phyloP scores from a whole-genome alignment of 2,113 vertebrate species.

The Dinomys branickii region DNA sequence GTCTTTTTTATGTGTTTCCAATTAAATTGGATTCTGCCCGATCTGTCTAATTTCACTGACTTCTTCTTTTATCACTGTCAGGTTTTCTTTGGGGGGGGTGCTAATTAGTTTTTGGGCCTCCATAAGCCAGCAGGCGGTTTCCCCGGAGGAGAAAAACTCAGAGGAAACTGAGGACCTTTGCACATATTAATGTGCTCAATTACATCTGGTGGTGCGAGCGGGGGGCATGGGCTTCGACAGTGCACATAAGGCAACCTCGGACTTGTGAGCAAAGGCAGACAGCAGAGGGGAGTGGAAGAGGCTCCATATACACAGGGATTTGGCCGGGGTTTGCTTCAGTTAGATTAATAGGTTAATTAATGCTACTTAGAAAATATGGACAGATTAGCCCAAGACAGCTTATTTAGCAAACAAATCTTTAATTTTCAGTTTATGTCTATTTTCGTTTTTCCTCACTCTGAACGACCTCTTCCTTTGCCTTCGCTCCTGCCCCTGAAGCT shows the following conservation, averaged over 20 bases:
- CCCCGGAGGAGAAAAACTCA: neutral
- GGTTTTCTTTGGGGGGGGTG: neutral
- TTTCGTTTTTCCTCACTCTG: neutral
- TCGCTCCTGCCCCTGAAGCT: neutral
- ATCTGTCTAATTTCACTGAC: neutral
- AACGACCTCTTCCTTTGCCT: neutral
- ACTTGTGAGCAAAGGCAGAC: neutral
- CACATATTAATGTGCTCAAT: neutral
- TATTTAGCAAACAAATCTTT: slow-evolving; percentile 24
- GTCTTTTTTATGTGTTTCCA: neutral
- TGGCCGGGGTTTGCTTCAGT: neutral
- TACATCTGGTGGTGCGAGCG: neutral
- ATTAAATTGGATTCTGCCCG: neutral
- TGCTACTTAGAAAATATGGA: slow-evolving; percentile 16
- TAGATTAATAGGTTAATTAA: neutral
- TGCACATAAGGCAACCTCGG: neutral
- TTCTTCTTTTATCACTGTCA: neutral
- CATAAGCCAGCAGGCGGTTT: neutral
- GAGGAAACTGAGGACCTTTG: neutral
- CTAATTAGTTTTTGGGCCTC: neutral
- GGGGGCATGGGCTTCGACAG: neutral
- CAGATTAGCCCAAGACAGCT: neutral
- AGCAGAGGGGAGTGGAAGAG: neutral
- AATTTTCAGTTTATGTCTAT: slow-evolving; percentile 2
- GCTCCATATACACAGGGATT: no score